These are phyloP conservation scores for Rhysida immarginata DNA, from an alignment of 1,140 invertebrate species.

Conservation along the genomic window DNA sequence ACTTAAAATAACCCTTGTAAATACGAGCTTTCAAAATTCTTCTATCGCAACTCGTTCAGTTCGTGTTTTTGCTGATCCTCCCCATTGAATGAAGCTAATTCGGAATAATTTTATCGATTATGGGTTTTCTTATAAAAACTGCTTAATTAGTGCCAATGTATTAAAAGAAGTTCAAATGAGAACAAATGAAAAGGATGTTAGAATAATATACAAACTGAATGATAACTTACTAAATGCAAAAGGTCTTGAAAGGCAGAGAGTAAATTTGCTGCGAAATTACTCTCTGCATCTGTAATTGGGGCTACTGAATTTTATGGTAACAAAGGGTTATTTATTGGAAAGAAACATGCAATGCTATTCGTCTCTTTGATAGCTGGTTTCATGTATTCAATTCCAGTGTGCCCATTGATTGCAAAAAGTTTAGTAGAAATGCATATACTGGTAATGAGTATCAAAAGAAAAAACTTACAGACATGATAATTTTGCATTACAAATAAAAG, in stretches of 20 bases:
- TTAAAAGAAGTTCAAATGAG: background rate
- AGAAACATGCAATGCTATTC: too few species aligned
- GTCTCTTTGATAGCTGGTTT: too few species aligned
- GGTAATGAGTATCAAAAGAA: too few species aligned
- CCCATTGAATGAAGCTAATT: constrained; percentile 16
- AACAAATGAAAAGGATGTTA: background rate
- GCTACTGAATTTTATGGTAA: background rate
- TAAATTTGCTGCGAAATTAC: background rate
- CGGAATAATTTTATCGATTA: constrained; percentile 17
- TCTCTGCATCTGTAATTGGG: background rate
- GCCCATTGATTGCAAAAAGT: too few species aligned
- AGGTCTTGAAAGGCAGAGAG: background rate
- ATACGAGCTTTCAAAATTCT: constrained; percentile 11
- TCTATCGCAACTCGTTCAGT: constrained; percentile 3
- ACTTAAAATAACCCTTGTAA: background rate
- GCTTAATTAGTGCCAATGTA: background rate
- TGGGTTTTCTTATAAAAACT: constrained; percentile 10
- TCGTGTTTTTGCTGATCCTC: constrained; percentile 16
- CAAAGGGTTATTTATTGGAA: too few species aligned
- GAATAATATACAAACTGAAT: background rate
- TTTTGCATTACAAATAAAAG: too few species aligned
- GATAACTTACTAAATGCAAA: background rate
- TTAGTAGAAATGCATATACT: too few species aligned
- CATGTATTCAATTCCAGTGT: too few species aligned
- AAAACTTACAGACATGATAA: too few species aligned